Evolutionary conservation across 2,113 vertebrate species (phyloP).

Genomic region (Helogale parvula): DNA sequence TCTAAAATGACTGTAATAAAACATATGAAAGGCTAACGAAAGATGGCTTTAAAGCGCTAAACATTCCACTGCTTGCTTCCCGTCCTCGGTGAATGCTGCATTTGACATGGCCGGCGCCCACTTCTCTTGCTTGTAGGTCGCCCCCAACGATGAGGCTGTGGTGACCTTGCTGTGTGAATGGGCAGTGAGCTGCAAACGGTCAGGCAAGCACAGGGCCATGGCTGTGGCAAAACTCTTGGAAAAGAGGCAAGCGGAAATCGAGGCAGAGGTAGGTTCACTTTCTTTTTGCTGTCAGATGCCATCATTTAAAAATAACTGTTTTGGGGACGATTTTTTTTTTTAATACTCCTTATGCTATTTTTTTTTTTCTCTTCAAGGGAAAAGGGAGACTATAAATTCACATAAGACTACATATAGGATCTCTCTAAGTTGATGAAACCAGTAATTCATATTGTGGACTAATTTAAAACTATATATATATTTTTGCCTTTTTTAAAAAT

Average conservation of each 20-base stretch:
- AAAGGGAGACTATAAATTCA: not conserved
- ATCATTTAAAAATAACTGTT: not conserved
- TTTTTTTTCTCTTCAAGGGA: not conserved
- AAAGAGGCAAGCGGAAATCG: constrained; percentile 86
- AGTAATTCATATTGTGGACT: not conserved
- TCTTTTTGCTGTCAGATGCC: accelerated
- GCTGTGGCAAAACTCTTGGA: constrained; percentile 86
- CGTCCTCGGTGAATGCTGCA: accelerated
- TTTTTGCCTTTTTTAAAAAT: too few species aligned
- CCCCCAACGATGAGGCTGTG: constrained; percentile 80
- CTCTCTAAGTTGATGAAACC: not conserved
- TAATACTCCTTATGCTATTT: not conserved
- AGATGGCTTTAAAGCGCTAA: not conserved
- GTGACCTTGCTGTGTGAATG: constrained; percentile 85
- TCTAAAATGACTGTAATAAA: not conserved
- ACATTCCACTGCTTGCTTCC: accelerated
- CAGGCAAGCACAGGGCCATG: constrained; percentile 86
- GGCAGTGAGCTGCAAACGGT: constrained; percentile 86
- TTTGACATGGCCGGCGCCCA: not conserved
- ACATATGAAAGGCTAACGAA: not conserved
- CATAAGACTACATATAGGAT: not conserved
- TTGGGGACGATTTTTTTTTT: not conserved
- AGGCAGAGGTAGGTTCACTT: constrained; percentile 83
- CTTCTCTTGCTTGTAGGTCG: constrained; percentile 69
- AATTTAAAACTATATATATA: not conserved